Base-by-base conservation (phyloP, 2,113 vertebrate genomes). In the Speoplatyrhinus poulsoni region DNA sequence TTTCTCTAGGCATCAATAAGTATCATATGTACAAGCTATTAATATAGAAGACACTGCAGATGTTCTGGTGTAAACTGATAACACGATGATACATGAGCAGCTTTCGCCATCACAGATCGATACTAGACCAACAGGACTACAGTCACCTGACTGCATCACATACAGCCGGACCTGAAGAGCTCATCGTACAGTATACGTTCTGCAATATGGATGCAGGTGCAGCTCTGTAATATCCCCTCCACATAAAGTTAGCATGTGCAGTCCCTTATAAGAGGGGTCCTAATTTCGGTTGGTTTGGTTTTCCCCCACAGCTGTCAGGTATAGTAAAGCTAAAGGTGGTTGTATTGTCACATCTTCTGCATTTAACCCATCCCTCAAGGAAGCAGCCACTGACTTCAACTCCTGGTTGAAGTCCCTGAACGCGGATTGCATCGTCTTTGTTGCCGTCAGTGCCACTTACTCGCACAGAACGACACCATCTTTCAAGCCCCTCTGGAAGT, bases 401-500 rank as follows among this genome's bases (percentile, higher is more conserved):
- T 26, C 26, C 26, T 26, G 26, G 26, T 26, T 26, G 26, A 26
- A 26, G 1, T 26, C 26, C 26, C 26, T 26, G 2, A 26, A 26
- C 26, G 26, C 26, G 26, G 26, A 26, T 26, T 2, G 26, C 26
- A 26, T 26, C 2, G 2, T 26, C 26, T 26, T 26, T 26, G 26
- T 17, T 11, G 58, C 8, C 46, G 1, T 70, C 12, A 26, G 26
- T 26, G 26, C 26, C 26, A 87, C 97, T 95, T 87, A 99, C 97
- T 98, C 95, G 95, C 95, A 97, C 19, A 99, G 92, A 65, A 99
- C 96, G 72, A 98, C 95, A 46, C 97, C 97, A 36, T 99, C 96
- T 82, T 97, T 97, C 54, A 99, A 85, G n/a, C 97, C 97, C 84
- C 95, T 92, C 52, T 98, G 96, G 65, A 98, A 99, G 87, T 93